A percentile compares a stretch with the other conserved stretches of the same genome.
Evolutionary conservation across 2,888 invertebrate species (phyloP).

Genomic region (Tipula unca): DNA sequence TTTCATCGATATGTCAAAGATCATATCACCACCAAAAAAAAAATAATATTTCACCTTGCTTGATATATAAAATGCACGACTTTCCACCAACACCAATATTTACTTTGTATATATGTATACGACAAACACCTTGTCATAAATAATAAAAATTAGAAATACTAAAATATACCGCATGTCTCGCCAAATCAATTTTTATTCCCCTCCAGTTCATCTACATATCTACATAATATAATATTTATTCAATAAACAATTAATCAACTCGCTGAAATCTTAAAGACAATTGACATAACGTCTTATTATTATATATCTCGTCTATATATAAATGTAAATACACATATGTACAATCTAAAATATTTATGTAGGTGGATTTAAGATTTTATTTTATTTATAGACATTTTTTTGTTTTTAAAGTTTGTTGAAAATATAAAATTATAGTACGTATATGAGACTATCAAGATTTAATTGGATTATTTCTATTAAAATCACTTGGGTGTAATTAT

Average conservation of each 20-base stretch:
- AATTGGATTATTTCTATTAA: background rate
- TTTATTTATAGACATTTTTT: background rate
- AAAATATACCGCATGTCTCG: background rate
- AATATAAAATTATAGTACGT: background rate
- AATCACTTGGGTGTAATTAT: constrained; percentile 2
- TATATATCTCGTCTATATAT: background rate
- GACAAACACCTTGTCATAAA: background rate
- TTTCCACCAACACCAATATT: too few species aligned
- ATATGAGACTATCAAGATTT: background rate
- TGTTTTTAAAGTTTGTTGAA: background rate
- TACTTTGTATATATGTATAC: too few species aligned
- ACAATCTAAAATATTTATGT: background rate
- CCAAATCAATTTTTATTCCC: background rate
- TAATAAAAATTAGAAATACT: background rate
- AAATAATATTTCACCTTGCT: too few species aligned
- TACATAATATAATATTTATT: background rate
- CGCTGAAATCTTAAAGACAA: background rate
- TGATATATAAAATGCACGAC: too few species aligned
- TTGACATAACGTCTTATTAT: constrained; percentile 8
- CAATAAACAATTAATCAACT: background rate
- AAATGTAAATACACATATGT: background rate
- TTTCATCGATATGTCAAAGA: too few species aligned
- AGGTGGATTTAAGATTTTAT: background rate
- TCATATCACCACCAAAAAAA: too few species aligned
- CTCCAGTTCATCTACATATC: background rate